Conservation (phyloP, 2,797 vertebrate genomes). For the Scyliorhinus canicula region DNA sequence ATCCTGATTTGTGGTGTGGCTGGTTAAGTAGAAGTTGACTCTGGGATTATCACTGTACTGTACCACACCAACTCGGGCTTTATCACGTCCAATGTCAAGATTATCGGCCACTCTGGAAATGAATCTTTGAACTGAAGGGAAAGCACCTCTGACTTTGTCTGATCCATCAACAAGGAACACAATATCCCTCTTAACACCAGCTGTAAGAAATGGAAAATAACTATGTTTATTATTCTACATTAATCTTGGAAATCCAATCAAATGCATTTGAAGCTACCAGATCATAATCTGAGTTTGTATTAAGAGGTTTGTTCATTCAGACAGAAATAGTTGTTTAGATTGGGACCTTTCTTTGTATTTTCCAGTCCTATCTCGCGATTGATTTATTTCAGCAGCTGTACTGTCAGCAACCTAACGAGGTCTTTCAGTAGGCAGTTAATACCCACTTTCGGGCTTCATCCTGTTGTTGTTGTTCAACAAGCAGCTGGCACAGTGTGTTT, state of each 20-base stretch:
- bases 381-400: no score
- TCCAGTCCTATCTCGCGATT: background rate
- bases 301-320: no score
- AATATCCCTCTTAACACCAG: conserved; percentile 78
- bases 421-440: no score
- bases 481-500: no score
- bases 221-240: no score
- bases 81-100: conserved; percentile 72
- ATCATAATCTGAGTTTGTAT: no score
- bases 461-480: no score
- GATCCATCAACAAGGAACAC: conserved; percentile 93
- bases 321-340: background rate
- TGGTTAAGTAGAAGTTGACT: conserved; percentile 71
- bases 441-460: no score
- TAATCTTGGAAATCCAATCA: background rate
- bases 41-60: conserved; percentile 79
- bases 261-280: no score
- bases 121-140: conserved; percentile 72
- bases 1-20: conserved; percentile 70
- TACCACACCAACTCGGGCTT: conserved; percentile 74
- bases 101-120: conserved; percentile 76
- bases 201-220: conserved; percentile 46
- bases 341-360: background rate
- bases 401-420: no score
- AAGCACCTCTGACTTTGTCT: conserved; percentile 68